A percentile compares a stretch with the other conserved stretches of the same genome.
These are phyloP conservation scores for Acromyrmex charruanus DNA, from an alignment of 1,140 invertebrate species.

Conservation along the genomic window DNA sequence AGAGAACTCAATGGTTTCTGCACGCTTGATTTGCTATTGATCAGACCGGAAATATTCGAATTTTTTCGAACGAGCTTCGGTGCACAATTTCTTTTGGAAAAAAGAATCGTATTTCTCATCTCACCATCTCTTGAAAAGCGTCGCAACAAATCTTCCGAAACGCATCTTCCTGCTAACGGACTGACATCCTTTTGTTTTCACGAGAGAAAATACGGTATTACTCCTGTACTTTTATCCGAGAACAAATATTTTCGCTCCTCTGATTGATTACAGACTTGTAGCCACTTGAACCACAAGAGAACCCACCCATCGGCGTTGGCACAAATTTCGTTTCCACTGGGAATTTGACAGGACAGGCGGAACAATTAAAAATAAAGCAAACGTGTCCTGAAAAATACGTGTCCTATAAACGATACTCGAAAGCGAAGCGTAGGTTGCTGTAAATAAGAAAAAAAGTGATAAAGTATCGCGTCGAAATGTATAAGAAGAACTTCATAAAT, in stretches of 20 bases:
- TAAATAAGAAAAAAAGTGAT: neutral
- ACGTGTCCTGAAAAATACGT: neutral
- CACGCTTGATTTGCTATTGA: neutral
- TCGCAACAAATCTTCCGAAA: slow-evolving; percentile 18
- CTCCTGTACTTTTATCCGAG: neutral
- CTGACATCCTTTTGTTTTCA: neutral
- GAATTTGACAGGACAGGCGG: neutral
- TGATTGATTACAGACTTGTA: slow-evolving; percentile 23
- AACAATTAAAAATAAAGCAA: neutral
- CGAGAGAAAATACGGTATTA: neutral
- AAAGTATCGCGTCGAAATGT: neutral
- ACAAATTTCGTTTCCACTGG: neutral
- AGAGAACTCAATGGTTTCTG: neutral
- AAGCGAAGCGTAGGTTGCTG: neutral
- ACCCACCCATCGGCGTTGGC: neutral
- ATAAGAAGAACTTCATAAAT: neutral
- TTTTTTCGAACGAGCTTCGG: neutral
- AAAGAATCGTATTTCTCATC: neutral
- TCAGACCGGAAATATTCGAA: slow-evolving; percentile 17
- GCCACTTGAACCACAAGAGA: neutral
- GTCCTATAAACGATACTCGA: neutral
- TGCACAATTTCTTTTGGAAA: neutral
- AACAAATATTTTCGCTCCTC: slow-evolving; percentile 44
- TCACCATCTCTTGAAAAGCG: neutral
- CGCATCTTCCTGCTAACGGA: neutral